A percentile compares a stretch with the other conserved stretches of the same genome.
Conservation (phyloP, 1,140 invertebrate genomes). For the Zaprionus lachaisei region DNA sequence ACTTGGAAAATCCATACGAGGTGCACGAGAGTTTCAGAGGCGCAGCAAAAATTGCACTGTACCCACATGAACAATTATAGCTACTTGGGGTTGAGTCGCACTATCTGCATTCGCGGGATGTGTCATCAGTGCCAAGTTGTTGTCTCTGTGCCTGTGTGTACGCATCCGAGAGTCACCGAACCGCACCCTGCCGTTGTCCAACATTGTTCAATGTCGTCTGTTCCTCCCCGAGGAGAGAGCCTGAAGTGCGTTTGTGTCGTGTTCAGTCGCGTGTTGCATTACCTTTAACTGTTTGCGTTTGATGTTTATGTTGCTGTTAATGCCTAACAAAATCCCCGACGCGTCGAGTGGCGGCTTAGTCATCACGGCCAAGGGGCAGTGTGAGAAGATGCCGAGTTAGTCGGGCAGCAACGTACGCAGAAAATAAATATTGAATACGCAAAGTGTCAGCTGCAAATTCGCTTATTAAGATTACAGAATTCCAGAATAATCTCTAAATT, state of each 20-base stretch:
- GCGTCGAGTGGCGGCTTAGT: slow-evolving; percentile 15
- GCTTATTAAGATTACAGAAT: background rate
- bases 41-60: background rate
- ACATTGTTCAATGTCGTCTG: slow-evolving; percentile 20
- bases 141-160: slow-evolving; percentile 12
- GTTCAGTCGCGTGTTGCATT: slow-evolving; percentile 61
- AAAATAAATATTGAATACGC: slow-evolving; percentile 3
- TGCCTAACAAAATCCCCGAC: slow-evolving; percentile 1
- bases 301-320: slow-evolving; percentile 7
- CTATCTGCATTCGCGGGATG: slow-evolving; percentile 10
- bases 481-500: too few species aligned
- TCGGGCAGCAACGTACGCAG: slow-evolving; percentile 5
- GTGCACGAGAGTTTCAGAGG: too few species aligned
- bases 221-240: background rate
- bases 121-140: slow-evolving; percentile 37
- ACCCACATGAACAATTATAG: background rate
- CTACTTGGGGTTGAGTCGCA: background rate
- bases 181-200: background rate
- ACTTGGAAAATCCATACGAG: background rate
- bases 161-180: slow-evolving; percentile 12
- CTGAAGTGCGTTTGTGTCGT: slow-evolving; percentile 1
- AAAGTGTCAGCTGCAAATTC: background rate
- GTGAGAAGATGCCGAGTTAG: background rate
- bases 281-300: slow-evolving; percentile 65
- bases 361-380: background rate